Conservation (phyloP, 1,140 invertebrate genomes). For the Asbolus verrucosus region DNA sequence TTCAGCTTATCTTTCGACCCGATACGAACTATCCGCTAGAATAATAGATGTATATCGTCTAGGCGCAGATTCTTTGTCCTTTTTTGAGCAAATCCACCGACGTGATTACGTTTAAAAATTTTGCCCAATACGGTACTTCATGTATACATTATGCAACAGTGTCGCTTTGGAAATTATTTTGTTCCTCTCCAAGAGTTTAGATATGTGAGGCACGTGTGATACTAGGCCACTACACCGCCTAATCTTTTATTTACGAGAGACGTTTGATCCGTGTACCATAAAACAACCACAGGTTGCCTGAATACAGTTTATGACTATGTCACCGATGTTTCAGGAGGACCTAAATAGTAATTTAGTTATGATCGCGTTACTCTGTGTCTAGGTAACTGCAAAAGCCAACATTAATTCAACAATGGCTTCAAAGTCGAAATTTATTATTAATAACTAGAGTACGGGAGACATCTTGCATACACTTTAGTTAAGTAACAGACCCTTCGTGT, state of each 20-base stretch:
- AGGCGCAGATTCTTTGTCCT: background rate
- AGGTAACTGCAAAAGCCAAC: constrained; percentile 13
- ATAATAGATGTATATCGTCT: background rate
- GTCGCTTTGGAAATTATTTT: constrained; percentile 14
- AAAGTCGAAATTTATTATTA: constrained; percentile 32
- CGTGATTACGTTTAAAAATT: no score
- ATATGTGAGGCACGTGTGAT: constrained; percentile 26
- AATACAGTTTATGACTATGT: constrained; percentile 32
- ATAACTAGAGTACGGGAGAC: constrained; percentile 12
- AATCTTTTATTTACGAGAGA: constrained; percentile 43
- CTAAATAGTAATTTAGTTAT: constrained; percentile 27
- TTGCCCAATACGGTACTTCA: no score
- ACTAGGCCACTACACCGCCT: constrained; percentile 30
- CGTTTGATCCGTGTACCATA: constrained; percentile 34
- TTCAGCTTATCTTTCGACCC: background rate
- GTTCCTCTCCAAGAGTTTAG: background rate
- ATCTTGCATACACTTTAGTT: constrained; percentile 5
- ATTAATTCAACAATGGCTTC: constrained; percentile 24
- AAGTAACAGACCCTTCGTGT: no score
- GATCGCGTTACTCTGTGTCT: constrained; percentile 28
- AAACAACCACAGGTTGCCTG: constrained; percentile 40
- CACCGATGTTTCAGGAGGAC: constrained; percentile 15
- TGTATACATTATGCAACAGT: constrained; percentile 9
- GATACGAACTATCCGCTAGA: background rate
- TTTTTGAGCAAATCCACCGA: no score